Conservation (phyloP, 2,797 vertebrate species). For the Capromys pilorides region DNA sequence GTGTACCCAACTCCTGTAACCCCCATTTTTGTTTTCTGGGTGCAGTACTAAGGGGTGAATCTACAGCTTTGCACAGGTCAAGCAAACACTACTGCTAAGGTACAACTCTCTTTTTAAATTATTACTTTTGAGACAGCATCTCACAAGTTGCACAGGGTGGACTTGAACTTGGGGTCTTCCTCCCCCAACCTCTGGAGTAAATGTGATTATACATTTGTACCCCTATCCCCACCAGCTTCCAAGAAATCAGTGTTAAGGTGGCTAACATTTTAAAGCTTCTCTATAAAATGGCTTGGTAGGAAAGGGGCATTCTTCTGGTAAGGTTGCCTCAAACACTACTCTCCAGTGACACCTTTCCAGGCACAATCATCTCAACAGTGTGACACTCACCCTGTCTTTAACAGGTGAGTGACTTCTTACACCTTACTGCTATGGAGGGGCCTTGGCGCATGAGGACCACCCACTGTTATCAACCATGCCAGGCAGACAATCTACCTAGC, state of each 20-base stretch:
- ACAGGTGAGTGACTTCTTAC: not conserved
- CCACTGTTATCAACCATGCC: not conserved
- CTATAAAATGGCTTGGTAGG: not conserved
- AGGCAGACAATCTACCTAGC: not conserved
- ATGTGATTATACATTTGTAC: not conserved
- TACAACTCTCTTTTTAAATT: not conserved
- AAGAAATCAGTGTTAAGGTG: not conserved
- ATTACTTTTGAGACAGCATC: not conserved
- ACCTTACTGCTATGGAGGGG: not conserved
- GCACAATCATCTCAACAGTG: conserved; percentile 21
- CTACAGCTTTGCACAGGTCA: not conserved
- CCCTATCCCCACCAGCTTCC: not conserved
- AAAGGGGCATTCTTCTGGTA: not conserved
- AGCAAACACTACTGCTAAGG: not conserved
- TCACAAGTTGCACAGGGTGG: not conserved
- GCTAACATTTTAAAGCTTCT: not conserved
- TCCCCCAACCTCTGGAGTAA: not conserved
- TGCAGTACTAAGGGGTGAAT: not conserved
- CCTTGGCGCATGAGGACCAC: not conserved
- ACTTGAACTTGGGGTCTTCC: not conserved
- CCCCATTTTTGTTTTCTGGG: not conserved
- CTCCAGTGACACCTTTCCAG: not conserved
- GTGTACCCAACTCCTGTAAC: not conserved
- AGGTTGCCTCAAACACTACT: not conserved
- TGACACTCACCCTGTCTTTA: not conserved